Percentiles rank a stretch among this genome's conserved stretches.
Evolutionary conservation across 2,113 vertebrate species (phyloP).

Genomic region (Lanius collurio): DNA sequence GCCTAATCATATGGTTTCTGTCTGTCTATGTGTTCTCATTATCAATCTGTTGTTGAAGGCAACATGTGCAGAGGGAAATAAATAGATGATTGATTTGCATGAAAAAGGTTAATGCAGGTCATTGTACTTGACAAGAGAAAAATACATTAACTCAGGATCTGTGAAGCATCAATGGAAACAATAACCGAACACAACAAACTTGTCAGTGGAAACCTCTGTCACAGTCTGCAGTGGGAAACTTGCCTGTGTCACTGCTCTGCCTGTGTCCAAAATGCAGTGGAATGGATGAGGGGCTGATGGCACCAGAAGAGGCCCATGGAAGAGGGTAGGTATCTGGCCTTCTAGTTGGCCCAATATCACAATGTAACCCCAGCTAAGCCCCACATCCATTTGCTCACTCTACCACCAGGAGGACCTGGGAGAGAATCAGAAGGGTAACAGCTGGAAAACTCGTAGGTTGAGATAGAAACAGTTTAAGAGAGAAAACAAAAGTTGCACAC

Average conservation of each 20-base stretch:
- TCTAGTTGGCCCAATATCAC: background rate
- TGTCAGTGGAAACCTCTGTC: background rate
- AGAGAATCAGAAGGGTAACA: background rate
- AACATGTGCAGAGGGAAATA: background rate
- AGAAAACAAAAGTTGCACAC: background rate
- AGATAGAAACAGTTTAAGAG: background rate
- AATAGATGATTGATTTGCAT: background rate
- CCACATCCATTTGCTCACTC: accelerated
- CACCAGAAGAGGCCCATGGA: accelerated
- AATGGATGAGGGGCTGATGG: background rate
- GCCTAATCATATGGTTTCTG: background rate
- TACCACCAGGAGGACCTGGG: background rate
- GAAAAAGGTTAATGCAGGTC: background rate
- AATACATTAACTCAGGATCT: background rate
- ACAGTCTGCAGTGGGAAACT: background rate
- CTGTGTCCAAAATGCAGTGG: background rate
- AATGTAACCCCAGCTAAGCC: background rate
- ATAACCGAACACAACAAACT: accelerated
- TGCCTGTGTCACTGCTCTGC: background rate
- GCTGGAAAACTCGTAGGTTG: background rate
- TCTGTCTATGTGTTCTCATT: background rate
- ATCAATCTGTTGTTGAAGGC: background rate
- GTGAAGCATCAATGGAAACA: background rate
- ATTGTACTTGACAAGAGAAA: background rate
- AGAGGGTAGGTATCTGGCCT: background rate